A percentile compares a stretch with the other conserved stretches of the same genome.
Conservation (phyloP, 2,888 invertebrate genomes). For the Zootermopsis nevadensis region DNA sequence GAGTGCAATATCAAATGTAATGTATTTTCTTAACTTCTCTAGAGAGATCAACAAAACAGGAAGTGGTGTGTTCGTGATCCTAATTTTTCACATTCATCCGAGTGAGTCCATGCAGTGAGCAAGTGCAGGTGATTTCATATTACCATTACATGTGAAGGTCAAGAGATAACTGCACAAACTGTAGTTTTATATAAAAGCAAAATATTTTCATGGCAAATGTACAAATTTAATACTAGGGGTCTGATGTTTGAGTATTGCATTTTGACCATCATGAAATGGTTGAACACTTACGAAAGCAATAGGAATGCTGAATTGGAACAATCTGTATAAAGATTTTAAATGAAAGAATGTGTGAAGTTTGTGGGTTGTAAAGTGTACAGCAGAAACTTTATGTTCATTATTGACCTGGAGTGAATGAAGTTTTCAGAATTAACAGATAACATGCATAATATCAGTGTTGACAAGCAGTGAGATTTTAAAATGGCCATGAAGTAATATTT, state of each 20-base stretch:
- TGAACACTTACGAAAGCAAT: constrained; percentile 23
- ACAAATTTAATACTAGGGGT: constrained; percentile 44
- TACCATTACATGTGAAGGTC: neutral
- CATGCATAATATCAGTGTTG: neutral
- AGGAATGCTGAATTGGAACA: constrained; percentile 34
- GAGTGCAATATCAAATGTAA: constrained; percentile 24
- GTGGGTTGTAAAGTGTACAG: constrained; percentile 22
- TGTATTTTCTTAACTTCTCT: constrained; percentile 24
- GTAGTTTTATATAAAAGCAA: constrained; percentile 40
- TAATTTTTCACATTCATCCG: neutral
- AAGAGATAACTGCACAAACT: constrained; percentile 25
- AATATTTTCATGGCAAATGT: constrained; percentile 48
- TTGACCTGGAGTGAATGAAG: neutral
- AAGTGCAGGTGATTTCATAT: constrained; percentile 22
- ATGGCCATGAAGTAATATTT: constrained; percentile 28
- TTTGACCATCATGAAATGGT: neutral
- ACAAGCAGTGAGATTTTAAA: constrained; percentile 37
- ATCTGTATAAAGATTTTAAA: constrained; percentile 28
- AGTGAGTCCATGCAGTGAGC: neutral
- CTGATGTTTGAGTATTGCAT: constrained; percentile 44
- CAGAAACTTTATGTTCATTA: neutral
- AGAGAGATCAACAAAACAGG: constrained; percentile 47
- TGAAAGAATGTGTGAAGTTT: constrained; percentile 31
- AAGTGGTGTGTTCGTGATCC: constrained; percentile 47
- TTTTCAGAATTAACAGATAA: neutral